These are phyloP conservation scores for Anarhynchus alexandrinus DNA, from an alignment of 2,113 vertebrate genomes.

Conservation along the genomic window DNA sequence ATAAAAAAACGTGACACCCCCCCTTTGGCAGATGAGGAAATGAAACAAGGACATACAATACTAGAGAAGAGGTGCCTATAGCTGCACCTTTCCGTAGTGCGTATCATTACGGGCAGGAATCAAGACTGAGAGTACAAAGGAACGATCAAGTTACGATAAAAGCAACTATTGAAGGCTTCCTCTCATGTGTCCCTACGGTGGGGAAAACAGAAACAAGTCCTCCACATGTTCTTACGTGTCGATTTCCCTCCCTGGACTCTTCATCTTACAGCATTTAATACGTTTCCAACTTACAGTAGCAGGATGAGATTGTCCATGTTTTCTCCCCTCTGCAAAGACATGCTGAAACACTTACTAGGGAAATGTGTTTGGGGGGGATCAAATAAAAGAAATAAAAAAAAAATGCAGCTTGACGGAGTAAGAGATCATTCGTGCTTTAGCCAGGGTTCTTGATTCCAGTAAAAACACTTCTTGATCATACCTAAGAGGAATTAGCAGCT, in stretches of 20 bases:
- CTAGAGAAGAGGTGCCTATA: neutral
- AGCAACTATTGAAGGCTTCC: neutral
- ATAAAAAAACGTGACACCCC: fast-evolving
- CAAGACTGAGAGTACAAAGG: neutral
- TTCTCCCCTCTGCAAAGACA: neutral
- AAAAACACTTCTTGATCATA: neutral
- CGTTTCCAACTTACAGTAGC: neutral
- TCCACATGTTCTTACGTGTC: neutral
- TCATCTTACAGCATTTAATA: neutral
- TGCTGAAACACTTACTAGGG: neutral
- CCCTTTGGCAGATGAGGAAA: neutral
- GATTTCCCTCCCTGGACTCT: neutral
- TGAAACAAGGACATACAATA: neutral
- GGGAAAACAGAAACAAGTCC: neutral
- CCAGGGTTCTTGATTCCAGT: neutral
- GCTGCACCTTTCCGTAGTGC: neutral
- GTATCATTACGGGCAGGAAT: neutral
- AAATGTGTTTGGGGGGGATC: neutral
- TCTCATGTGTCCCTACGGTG: neutral
- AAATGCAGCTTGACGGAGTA: neutral
- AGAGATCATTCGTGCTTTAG: neutral
- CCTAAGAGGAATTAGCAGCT: neutral
- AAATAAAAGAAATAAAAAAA: neutral
- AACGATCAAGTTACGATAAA: neutral
- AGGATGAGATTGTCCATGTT: neutral